phyloP scores from a whole-genome alignment of 2,113 vertebrate genomes.

The Sylvicapra grimmia region DNA sequence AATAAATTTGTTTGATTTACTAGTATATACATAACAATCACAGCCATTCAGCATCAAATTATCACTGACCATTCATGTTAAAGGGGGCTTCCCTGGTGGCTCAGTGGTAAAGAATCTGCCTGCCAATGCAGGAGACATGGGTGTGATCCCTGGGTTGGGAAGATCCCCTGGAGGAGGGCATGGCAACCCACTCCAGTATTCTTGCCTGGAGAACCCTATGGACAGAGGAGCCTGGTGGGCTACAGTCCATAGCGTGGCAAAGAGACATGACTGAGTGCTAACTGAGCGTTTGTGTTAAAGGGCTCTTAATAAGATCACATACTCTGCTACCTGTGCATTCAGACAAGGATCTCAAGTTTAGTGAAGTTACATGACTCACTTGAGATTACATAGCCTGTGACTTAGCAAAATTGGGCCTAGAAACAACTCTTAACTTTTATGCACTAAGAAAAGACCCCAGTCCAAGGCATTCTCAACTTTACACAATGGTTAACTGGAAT shows the following conservation, averaged over 20 bases:
- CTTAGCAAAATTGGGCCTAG: not conserved
- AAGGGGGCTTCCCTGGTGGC: not conserved
- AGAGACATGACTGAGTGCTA: not conserved
- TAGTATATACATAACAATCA: not conserved
- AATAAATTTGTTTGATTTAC: not conserved
- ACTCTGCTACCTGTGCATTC: not conserved
- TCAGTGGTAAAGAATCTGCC: not conserved
- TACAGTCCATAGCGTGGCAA: not conserved
- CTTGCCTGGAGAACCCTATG: not conserved
- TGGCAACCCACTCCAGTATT: not conserved
- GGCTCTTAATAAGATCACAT: not conserved
- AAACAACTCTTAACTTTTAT: not conserved
- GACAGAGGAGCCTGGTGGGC: not conserved
- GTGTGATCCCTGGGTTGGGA: not conserved
- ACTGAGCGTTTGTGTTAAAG: not conserved
- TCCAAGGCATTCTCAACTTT: not conserved
- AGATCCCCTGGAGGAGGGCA: not conserved
- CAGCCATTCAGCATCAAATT: not conserved
- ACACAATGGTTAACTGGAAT: slow-evolving; percentile 1
- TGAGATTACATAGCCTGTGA: not conserved
- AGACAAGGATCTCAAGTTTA: not conserved
- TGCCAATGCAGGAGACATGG: not conserved
- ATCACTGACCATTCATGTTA: not conserved
- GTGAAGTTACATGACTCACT: not conserved
- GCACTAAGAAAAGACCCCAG: not conserved